Conservation (phyloP, 2,113 vertebrate species). For the Grallaria varia region DNA sequence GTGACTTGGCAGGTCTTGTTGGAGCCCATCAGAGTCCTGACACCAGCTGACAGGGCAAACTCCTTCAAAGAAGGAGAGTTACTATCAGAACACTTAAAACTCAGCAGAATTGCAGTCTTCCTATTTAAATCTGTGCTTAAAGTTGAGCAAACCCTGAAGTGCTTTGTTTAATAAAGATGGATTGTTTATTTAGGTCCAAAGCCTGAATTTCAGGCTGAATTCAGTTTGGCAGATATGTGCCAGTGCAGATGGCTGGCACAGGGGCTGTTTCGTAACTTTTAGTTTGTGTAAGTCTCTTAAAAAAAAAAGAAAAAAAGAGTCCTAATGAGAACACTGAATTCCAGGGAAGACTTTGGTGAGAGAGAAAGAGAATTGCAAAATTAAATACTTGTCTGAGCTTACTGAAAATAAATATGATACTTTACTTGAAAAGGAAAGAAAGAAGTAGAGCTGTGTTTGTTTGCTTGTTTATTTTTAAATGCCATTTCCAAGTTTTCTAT, state of each 20-base stretch:
- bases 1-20: not conserved
- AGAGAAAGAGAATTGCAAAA: not conserved
- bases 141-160: not conserved
- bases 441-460: not conserved
- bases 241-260: conserved; percentile 7
- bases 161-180: not conserved
- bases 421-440: not conserved
- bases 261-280: not conserved
- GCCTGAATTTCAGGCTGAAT: not conserved
- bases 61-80: not conserved
- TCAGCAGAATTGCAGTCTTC: not conserved
- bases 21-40: not conserved
- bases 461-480: conserved; percentile 34
- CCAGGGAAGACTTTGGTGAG: not conserved
- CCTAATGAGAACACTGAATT: not conserved
- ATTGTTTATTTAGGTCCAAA: not conserved
- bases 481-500: not conserved
- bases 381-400: not conserved
- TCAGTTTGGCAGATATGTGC: not conserved
- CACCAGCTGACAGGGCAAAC: not conserved
- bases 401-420: not conserved
- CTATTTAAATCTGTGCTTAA: not conserved
- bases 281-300: not conserved
- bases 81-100: not conserved
- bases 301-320: not conserved